Percentiles rank a stretch among this genome's conserved stretches.
phyloP scores from a whole-genome alignment of 2,888 invertebrate species.

The Perithous albicinctus region DNA sequence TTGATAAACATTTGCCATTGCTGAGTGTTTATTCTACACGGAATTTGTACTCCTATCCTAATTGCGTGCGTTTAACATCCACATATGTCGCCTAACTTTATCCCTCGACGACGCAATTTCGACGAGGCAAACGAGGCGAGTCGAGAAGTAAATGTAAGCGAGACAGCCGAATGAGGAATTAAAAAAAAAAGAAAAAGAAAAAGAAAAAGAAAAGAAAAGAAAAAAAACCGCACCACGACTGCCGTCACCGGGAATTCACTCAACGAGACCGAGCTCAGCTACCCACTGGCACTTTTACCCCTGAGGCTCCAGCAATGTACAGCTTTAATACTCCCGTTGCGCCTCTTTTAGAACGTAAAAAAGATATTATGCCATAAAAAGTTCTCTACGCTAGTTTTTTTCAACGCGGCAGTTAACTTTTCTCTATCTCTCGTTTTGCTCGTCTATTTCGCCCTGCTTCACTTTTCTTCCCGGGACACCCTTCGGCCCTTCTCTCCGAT shows the following conservation, averaged over 20 bases:
- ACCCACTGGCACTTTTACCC: conserved; percentile 34
- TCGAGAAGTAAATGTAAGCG: conserved; percentile 48
- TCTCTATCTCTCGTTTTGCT: conserved; percentile 38
- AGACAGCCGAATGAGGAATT: no score
- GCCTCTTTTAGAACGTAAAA: conserved; percentile 56
- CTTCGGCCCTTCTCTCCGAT: no score
- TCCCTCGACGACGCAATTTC: conserved; percentile 52
- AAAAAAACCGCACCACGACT: conserved; percentile 20
- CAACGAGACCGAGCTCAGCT: conserved; percentile 45
- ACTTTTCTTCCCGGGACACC: neutral
- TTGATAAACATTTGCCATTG: conserved; percentile 57
- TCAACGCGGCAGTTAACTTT: conserved; percentile 57
- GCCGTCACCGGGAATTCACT: conserved; percentile 58
- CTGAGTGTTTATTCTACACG: conserved; percentile 29
- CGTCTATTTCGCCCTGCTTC: neutral
- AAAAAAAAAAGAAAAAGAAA: no score
- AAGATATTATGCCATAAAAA: conserved; percentile 57
- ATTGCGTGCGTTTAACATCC: conserved; percentile 62
- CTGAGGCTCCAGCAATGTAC: conserved; percentile 37
- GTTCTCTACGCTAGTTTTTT: conserved; percentile 45
- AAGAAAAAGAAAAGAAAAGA: neutral
- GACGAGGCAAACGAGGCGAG: conserved; percentile 48
- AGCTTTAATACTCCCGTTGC: conserved; percentile 59
- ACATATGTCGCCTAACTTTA: conserved; percentile 50
- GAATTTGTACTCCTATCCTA: conserved; percentile 59